Evolutionary conservation across 2,113 vertebrate genomes (phyloP), one percentile per base, ranked within the genome.

Genomic region (Athene noctua): DNA sequence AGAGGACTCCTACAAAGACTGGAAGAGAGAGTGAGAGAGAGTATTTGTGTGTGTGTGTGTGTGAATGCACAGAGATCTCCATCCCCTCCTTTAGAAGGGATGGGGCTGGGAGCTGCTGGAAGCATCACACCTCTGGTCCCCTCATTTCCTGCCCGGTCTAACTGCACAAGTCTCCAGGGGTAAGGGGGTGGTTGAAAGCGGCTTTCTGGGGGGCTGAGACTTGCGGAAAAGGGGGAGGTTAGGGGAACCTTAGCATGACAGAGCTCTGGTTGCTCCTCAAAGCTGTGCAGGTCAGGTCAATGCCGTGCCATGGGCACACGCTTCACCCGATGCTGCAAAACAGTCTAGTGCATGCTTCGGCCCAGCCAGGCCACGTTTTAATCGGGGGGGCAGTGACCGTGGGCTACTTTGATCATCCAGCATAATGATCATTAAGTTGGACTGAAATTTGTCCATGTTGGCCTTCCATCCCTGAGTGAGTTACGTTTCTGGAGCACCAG

Each of bases 1-100:
- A 42, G 91, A 96, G 91, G 75, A 87, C 93, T 86, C 79, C 94
- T 78, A 80, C 88, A 94, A 90, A 90, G 89, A 90, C 89, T 75
- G 78, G 75, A 10, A 32, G 62, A 47, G 79, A 2, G 42, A 59
- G 29, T 7, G 75, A 49, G 66, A 36, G 46, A 30, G 79, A 25
- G 52, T 15, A 72, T 8, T 14, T 5, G 2, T 5, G 2, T 2
- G 7, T 12, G 11, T 36, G n/a, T n/a, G 71, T 67, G 61, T 85
- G 77, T 44, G 6, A 11, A 49, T 15, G 46, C 27, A 32, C 46
- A 52, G 38, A 83, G 67, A 49, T 67, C 62, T 93, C 86, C 77
- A 36, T 84, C 73, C 88, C 62, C 42, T 80, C 44, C 58, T 80
- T 74, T 74, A 81, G 61, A 25, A 30, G 54, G 73, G 42, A 47